Evolutionary conservation across 64 coral and sea anemone species (phyloP), one percentile per base, ranked within the genome.

Genomic region (Stylophora pistillata): DNA sequence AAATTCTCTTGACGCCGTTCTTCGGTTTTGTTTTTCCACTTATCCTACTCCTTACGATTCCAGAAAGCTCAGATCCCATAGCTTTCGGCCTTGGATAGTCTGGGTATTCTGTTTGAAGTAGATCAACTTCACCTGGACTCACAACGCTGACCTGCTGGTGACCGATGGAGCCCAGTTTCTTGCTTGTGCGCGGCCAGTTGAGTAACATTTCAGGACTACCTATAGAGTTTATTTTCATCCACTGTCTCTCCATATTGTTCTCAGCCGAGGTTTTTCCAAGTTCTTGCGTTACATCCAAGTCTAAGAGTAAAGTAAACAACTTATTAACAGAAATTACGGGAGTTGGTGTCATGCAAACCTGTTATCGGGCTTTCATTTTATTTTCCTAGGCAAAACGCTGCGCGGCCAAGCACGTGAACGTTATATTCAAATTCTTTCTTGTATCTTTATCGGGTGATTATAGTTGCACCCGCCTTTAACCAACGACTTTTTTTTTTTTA

Each of bases 101-200:
- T 4, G 95, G 95, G 75, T 90, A 97, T 56, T 97, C 95, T n/a
- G 91, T 97, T 65, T 97, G 95, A 26, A 97, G 76, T 27, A 97
- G 79, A 71, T 97, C 95, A 23, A 97, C 95, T 76, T 89, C 74
- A 76, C 82, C 87, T 13, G 90, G 91, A 64, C 74, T 89, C n/a
- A 97, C 75, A 10, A 93, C 47, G 71, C 95, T 97, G 47, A 97
- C 34, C 60, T 87, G 68, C 59, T 97, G 95, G 13, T 77, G 68
- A 9, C 61, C 88, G 21, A 90, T 71, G 25, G 52, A 47, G 2
- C 91, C 95, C 47, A 87, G 23, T 13, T 90, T 76, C 30, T 74
- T 90, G 26, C 81, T 91, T 11, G 58, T 21, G 20, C 41, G 80
- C n/a, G 80, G n/a, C 80, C 80, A 95, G 56, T 87, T 86, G 52